Conservation (phyloP, 2,888 invertebrate species). For the Rhopalosiphum nymphaeae region DNA sequence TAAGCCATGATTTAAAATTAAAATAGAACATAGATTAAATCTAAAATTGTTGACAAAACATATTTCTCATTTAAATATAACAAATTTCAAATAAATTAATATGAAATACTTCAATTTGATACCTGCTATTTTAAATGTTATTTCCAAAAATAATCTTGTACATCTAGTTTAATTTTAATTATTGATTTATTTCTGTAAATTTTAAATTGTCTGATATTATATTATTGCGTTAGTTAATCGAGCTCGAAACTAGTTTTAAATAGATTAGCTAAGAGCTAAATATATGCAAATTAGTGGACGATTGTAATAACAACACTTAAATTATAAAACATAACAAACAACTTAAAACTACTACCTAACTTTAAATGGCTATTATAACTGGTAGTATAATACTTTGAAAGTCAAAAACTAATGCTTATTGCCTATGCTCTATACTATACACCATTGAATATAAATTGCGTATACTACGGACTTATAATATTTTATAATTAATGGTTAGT, state of each 20-base stretch:
- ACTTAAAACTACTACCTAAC: not conserved
- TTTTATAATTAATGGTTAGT: conserved; percentile 14
- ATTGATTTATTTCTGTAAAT: not conserved
- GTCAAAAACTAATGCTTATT: not conserved
- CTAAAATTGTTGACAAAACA: conserved; percentile 9
- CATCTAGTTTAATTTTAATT: not conserved
- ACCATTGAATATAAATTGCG: not conserved
- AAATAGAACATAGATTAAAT: not conserved
- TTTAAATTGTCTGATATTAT: not conserved
- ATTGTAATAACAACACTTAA: not conserved
- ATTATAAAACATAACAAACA: not conserved
- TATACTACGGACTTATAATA: not conserved
- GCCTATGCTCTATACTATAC: not conserved
- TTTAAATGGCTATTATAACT: not conserved
- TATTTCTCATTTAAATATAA: not conserved
- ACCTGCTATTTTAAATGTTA: not conserved
- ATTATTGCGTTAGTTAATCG: not conserved
- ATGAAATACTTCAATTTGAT: not conserved
- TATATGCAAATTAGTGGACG: not conserved
- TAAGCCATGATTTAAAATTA: conserved; percentile 21
- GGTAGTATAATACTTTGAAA: not conserved
- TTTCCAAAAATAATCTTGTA: not conserved
- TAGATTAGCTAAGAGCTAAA: not conserved
- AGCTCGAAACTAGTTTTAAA: not conserved
- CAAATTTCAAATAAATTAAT: not conserved